Evolutionary conservation across 1,140 invertebrate species (phyloP).

Genomic region (Condylostylus longicornis): DNA sequence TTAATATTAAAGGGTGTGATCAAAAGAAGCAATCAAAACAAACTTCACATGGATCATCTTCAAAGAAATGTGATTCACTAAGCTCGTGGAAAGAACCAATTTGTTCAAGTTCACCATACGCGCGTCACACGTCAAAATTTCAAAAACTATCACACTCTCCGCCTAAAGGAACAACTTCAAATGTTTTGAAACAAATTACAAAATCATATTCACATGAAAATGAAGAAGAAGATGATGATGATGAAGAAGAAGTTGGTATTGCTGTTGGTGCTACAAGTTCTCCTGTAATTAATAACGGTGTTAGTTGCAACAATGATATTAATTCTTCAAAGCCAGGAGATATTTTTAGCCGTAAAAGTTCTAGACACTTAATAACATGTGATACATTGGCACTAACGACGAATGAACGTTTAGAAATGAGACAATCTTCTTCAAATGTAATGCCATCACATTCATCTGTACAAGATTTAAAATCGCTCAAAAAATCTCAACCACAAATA

Average conservation of each 20-base stretch:
- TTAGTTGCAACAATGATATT: too few relatives aligned
- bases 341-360: neutral
- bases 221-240: too few relatives aligned
- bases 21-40: constrained; percentile 5
- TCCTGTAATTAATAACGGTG: too few relatives aligned
- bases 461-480: constrained; percentile 16
- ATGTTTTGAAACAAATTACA: too few relatives aligned
- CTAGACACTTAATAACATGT: constrained; percentile 15
- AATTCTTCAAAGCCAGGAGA: too few relatives aligned
- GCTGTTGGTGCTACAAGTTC: too few relatives aligned
- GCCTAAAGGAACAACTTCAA: too few relatives aligned
- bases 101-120: constrained; percentile 22
- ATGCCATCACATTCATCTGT: constrained; percentile 12
- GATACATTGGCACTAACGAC: constrained; percentile 14
- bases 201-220: too few relatives aligned
- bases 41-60: constrained; percentile 4
- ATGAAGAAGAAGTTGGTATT: too few relatives aligned
- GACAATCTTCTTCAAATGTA: too few relatives aligned
- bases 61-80: constrained; percentile 1
- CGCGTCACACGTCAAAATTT: too few relatives aligned
- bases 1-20: constrained; percentile 10
- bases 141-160: too few relatives aligned
- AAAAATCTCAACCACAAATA: constrained; percentile 36
- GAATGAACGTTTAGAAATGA: constrained; percentile 10
- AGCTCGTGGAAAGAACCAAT: constrained; percentile 11